Evolutionary conservation across 2,113 vertebrate species (phyloP), one percentile per base, ranked within the genome.

Genomic region (Labeo rohita): DNA sequence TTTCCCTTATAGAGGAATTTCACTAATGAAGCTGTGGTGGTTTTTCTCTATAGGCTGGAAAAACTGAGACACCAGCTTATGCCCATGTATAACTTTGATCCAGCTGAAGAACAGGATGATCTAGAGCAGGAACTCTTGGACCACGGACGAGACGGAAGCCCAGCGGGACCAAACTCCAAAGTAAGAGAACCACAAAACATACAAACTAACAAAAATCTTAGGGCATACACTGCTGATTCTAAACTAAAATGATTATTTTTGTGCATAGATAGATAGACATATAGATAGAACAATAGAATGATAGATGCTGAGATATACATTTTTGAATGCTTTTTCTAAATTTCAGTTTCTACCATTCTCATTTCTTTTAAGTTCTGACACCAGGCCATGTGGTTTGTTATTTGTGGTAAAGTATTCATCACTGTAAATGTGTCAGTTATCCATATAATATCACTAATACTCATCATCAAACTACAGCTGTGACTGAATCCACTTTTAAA

Each of bases 41-140:
- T 68, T 73, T 68, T 36, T 61, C 7, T 18, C 18, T 59, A 12
- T 86, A 99, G 98, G 92, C 82, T 99, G 94, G 98, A 99, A 93
- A 99, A 99, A 89, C 92, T 99, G 1, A 96, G 97, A 87, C 97
- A 99, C 92, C 98, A 99, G 94, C 96, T 99, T 74, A 99, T 99
- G 98, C 98, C 98, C 83, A 99, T 99, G 98, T 99, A 99, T 92
- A 99, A 95, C 95, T 99, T 99, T 50, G 98, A 99, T 91, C 98
- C 98, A 43, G 96, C 96, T 0, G 98, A 99, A 91, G 98, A 99
- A 15, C 98, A 99, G 91, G 98, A 99, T 5, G 98, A 99, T 88
- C 93, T 99, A 91, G 98, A 99, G 91, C 98, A 97, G 93, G 98
- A 99, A 90, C 94, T 99, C 39, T 93, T 99, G 92, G 98, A 99